phyloP scores from a whole-genome alignment of 2,113 vertebrate genomes.

The Brachirus orientalis region DNA sequence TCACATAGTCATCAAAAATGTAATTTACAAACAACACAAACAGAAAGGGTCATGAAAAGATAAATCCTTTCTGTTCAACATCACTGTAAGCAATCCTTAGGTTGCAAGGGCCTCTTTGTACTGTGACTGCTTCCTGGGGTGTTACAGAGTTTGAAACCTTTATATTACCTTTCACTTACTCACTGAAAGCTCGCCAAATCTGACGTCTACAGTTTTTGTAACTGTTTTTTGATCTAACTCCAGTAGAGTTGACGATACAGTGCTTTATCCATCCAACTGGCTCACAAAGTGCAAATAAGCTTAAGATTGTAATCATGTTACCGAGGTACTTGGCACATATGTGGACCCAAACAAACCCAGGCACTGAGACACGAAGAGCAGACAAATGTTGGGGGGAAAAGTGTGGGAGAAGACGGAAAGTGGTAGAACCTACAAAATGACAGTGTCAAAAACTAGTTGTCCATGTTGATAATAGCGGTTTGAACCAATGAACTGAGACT shows the following conservation, averaged over 20 bases:
- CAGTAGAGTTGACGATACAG: slow-evolving; percentile 64
- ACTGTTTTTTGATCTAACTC: slow-evolving; percentile 67
- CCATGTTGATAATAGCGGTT: slow-evolving; percentile 21
- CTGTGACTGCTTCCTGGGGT: slow-evolving; percentile 29
- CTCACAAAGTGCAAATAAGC: slow-evolving; percentile 74
- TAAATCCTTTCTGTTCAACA: no score
- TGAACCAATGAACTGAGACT: slow-evolving; percentile 26
- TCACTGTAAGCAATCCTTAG: slow-evolving; percentile 28
- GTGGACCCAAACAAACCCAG: slow-evolving; percentile 44
- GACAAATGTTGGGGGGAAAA: slow-evolving; percentile 18
- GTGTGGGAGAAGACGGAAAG: slow-evolving; percentile 1
- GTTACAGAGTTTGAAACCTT: slow-evolving; percentile 45
- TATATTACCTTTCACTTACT: slow-evolving; percentile 47
- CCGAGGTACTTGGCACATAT: slow-evolving; percentile 68
- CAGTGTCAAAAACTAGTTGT: slow-evolving; percentile 8
- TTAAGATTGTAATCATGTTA: slow-evolving; percentile 81
- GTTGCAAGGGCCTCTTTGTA: slow-evolving; percentile 26
- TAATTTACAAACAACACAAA: no score
- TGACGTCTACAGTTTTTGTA: slow-evolving; percentile 58
- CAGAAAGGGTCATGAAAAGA: no score
- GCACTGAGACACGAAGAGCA: slow-evolving; percentile 33
- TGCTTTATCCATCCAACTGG: slow-evolving; percentile 77
- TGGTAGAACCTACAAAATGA: slow-evolving; percentile 25
- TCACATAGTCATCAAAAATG: no score
- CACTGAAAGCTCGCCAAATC: slow-evolving; percentile 39